Percentiles rank a stretch among this genome's conserved stretches.
Conservation (phyloP, 1,140 invertebrate species). For the Plodia interpunctella region DNA sequence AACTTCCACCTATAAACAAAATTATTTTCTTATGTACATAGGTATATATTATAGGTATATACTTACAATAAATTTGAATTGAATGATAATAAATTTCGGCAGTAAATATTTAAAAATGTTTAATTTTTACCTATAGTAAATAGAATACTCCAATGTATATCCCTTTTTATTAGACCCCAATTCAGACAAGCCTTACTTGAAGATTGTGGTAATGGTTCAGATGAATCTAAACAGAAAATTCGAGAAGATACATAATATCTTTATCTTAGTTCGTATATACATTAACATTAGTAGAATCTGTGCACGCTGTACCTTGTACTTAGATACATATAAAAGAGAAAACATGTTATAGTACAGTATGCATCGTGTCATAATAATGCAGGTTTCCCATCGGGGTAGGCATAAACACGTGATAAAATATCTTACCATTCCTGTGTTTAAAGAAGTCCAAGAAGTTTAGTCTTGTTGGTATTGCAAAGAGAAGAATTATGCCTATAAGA, state of each 20-base stretch:
- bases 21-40: too few relatives aligned
- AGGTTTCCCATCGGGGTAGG: too few relatives aligned
- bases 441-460: constrained; percentile 33
- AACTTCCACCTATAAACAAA: constrained; percentile 31
- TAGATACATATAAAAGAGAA: too few relatives aligned
- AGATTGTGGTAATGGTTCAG: constrained; percentile 15
- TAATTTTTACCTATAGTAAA: constrained; percentile 34
- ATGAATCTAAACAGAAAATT: background rate
- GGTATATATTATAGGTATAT: too few relatives aligned
- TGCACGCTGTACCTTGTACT: too few relatives aligned
- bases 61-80: too few relatives aligned
- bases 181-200: constrained; percentile 36
- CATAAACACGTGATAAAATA: constrained; percentile 1
- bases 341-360: too few relatives aligned
- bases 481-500: constrained; percentile 32
- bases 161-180: constrained; percentile 35
- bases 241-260: too few relatives aligned
- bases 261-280: background rate
- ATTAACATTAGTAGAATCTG: background rate
- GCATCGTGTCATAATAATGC: too few relatives aligned
- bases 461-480: constrained; percentile 45
- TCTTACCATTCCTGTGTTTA: background rate
- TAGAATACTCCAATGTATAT: constrained; percentile 40
- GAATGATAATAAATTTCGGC: too few relatives aligned
- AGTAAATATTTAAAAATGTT: too few relatives aligned